Conservation (phyloP, 2,797 vertebrate genomes). For the Diglossa cyanea region DNA sequence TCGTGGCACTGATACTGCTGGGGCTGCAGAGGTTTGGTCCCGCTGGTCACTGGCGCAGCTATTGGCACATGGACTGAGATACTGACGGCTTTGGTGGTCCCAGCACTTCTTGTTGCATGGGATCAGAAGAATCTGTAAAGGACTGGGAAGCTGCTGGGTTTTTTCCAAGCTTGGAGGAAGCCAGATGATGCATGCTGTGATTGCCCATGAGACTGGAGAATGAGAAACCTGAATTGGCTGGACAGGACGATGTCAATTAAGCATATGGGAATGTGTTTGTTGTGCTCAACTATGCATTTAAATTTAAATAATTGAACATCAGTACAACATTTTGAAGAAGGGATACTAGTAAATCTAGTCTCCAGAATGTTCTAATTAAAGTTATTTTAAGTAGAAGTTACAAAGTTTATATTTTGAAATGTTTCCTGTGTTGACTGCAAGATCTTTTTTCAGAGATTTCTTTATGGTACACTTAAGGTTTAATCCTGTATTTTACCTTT, state of each 20-base stretch:
- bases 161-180: neutral
- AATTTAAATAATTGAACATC: neutral
- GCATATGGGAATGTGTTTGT: neutral
- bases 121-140: neutral
- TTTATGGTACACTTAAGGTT: neutral
- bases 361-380: neutral
- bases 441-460: neutral
- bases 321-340: neutral
- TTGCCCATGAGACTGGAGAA: neutral
- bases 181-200: neutral
- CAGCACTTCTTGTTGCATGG: accelerated
- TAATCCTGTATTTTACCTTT: neutral
- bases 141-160: neutral
- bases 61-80: accelerated
- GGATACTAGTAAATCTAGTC: neutral
- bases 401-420: neutral
- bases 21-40: neutral
- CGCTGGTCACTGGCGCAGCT: neutral
- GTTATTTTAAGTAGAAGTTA: neutral
- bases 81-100: neutral
- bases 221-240: neutral
- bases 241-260: neutral
- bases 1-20: neutral
- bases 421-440: neutral
- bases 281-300: neutral